Conservation (phyloP, 2,888 invertebrate genomes). For the Dascillus cervinus region DNA sequence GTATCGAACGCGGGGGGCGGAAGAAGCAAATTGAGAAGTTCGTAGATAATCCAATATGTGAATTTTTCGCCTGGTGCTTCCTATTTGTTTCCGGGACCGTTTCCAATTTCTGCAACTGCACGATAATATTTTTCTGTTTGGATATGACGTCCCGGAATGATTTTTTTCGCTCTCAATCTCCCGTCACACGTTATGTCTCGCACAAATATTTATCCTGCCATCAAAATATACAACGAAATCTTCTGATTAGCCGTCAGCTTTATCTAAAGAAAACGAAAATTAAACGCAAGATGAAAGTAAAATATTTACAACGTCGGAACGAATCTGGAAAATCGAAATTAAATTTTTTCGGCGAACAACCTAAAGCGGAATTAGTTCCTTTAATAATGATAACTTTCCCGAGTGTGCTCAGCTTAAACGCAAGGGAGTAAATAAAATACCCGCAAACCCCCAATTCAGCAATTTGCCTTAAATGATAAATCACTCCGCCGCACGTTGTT, state of each 20-base stretch:
- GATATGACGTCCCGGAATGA: slow-evolving; percentile 31
- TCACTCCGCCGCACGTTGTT: slow-evolving; percentile 40
- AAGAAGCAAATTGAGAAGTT: slow-evolving; percentile 20
- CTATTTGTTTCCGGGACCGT: slow-evolving; percentile 26
- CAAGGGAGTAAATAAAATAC: slow-evolving; percentile 38
- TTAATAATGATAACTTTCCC: slow-evolving; percentile 15
- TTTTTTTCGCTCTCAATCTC: slow-evolving; percentile 27
- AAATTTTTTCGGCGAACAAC: too few relatives aligned
- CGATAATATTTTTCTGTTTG: too few relatives aligned
- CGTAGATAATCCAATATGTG: slow-evolving; percentile 32
- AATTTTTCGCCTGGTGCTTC: slow-evolving; percentile 28
- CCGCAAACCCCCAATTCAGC: slow-evolving; percentile 42
- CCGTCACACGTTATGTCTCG: slow-evolving; percentile 24
- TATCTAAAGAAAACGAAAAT: too few relatives aligned
- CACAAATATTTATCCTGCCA: slow-evolving; percentile 24
- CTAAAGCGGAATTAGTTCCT: too few relatives aligned
- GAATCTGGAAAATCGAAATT: too few relatives aligned
- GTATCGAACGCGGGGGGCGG: too few relatives aligned
- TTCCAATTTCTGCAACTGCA: slow-evolving; percentile 26
- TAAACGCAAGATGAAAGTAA: slow-evolving; percentile 8
- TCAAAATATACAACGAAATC: too few relatives aligned
- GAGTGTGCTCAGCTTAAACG: slow-evolving; percentile 19
- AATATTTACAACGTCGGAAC: too few relatives aligned
- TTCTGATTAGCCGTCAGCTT: too few relatives aligned
- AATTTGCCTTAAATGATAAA: slow-evolving; percentile 43